phyloP scores from a whole-genome alignment of 2,888 invertebrate genomes.

The Holacanthella duospinosa region DNA sequence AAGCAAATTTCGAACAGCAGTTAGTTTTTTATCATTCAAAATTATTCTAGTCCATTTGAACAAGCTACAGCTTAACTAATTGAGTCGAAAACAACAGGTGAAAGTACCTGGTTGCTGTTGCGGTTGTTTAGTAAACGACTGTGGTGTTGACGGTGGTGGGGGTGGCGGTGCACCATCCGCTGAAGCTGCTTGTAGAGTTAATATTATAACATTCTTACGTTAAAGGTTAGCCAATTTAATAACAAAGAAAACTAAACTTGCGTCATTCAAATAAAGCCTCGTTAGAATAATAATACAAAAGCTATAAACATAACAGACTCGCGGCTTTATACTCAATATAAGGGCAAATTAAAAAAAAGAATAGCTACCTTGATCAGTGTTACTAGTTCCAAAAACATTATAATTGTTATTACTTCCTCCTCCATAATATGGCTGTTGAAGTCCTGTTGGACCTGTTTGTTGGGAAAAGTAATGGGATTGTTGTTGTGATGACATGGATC shows the following conservation, averaged over 20 bases:
- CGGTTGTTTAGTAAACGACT: conserved; percentile 36
- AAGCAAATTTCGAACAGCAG: neutral
- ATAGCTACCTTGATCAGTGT: conserved; percentile 31
- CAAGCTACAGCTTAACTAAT: too few species aligned
- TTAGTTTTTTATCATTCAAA: too few species aligned
- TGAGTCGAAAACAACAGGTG: too few species aligned
- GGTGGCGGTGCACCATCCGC: conserved; percentile 32
- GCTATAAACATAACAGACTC: too few species aligned
- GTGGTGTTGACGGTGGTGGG: conserved; percentile 36
- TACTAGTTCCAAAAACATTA: conserved; percentile 35
- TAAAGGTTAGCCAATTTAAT: too few species aligned
- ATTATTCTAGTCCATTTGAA: too few species aligned
- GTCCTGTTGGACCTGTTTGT: conserved; percentile 29
- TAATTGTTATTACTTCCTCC: conserved; percentile 22
- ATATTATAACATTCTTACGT: conserved; percentile 4
- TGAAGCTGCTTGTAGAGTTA: conserved; percentile 21
- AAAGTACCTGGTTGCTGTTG: conserved; percentile 37
- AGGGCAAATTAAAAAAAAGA: conserved; percentile 1
- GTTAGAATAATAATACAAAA: too few species aligned
- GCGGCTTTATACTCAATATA: too few species aligned
- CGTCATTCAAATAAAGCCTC: neutral
- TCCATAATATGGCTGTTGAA: conserved; percentile 39
- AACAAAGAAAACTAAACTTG: too few species aligned
- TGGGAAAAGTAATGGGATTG: conserved; percentile 31
- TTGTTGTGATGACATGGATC: conserved; percentile 13